Conservation (phyloP, 1,140 invertebrate genomes). For the Drusus annulatus region DNA sequence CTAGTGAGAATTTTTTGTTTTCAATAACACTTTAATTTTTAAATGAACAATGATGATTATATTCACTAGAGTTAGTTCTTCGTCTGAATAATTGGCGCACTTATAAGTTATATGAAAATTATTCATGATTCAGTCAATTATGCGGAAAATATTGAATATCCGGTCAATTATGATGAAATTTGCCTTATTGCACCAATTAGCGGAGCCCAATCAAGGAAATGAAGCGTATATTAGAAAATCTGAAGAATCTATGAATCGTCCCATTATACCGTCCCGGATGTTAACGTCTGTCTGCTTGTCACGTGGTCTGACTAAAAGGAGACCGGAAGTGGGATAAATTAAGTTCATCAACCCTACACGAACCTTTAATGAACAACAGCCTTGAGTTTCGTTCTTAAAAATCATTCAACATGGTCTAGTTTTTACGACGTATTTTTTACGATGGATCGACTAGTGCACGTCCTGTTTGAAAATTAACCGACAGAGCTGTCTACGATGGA, state of each 20-base stretch:
- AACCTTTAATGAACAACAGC: conserved; percentile 20
- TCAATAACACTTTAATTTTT: too few relatives aligned
- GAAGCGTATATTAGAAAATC: background rate
- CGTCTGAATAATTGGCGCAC: too few relatives aligned
- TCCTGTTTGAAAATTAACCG: background rate
- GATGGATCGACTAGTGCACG: background rate
- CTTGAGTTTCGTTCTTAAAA: conserved; percentile 8
- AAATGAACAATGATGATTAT: too few relatives aligned
- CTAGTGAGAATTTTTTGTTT: too few relatives aligned
- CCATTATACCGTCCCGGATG: conserved; percentile 5
- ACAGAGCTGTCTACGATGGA: too few relatives aligned
- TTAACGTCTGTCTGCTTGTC: background rate
- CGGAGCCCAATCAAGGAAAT: conserved; percentile 1
- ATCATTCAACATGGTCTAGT: background rate
- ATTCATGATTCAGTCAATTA: too few relatives aligned
- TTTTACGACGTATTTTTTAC: conserved; percentile 18
- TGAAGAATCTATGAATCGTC: background rate
- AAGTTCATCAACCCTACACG: conserved; percentile 6
- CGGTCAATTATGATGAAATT: too few relatives aligned
- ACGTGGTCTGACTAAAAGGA: conserved; percentile 20
- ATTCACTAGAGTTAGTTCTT: too few relatives aligned
- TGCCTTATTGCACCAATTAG: too few relatives aligned
- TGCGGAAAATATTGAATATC: too few relatives aligned
- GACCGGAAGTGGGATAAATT: conserved; percentile 21
- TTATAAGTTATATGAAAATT: too few relatives aligned